Evolutionary conservation across 92 coral and sea anemone genomes (phyloP).

Genomic region (Siderastrea siderea): DNA sequence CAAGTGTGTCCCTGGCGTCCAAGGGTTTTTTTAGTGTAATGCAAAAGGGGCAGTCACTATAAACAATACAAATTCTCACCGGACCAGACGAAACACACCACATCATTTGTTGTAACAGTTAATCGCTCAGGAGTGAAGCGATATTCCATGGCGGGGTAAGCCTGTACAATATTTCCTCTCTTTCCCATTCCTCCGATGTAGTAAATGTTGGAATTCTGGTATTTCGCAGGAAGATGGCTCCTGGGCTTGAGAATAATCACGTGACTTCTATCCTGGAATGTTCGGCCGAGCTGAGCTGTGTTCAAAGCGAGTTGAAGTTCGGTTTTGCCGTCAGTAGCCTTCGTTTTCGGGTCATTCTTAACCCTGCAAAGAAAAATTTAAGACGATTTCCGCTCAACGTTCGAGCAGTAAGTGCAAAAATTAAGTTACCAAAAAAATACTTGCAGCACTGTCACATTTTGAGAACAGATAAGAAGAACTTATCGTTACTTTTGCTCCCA

Average conservation of each 20-base stretch:
- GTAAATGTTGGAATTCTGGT: slow-evolving; percentile 36
- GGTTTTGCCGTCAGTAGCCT: slow-evolving; percentile 42
- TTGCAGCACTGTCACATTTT: no score
- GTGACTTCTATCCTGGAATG: slow-evolving; percentile 67
- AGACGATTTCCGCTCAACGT: no score
- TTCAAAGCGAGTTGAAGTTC: slow-evolving; percentile 55
- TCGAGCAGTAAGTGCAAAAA: no score
- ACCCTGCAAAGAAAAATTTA: slow-evolving; percentile 8
- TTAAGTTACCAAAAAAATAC: no score
- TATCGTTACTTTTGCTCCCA: no score
- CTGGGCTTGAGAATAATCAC: slow-evolving; percentile 48
- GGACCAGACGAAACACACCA: slow-evolving; percentile 61
- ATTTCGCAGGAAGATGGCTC: slow-evolving; percentile 9
- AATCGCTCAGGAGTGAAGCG: slow-evolving; percentile 61
- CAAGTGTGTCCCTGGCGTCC: no score
- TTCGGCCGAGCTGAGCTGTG: slow-evolving; percentile 59
- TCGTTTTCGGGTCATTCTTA: slow-evolving; percentile 38
- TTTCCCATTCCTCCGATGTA: slow-evolving; percentile 70
- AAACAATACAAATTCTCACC: slow-evolving; percentile 16
- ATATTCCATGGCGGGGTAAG: slow-evolving; percentile 71
- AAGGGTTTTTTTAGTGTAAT: no score
- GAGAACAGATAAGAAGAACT: no score
- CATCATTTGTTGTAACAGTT: slow-evolving; percentile 37
- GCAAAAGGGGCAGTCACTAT: neutral
- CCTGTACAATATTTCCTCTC: slow-evolving; percentile 64